Conservation (phyloP, 2,888 invertebrate genomes). For the Diaphora mendica region DNA sequence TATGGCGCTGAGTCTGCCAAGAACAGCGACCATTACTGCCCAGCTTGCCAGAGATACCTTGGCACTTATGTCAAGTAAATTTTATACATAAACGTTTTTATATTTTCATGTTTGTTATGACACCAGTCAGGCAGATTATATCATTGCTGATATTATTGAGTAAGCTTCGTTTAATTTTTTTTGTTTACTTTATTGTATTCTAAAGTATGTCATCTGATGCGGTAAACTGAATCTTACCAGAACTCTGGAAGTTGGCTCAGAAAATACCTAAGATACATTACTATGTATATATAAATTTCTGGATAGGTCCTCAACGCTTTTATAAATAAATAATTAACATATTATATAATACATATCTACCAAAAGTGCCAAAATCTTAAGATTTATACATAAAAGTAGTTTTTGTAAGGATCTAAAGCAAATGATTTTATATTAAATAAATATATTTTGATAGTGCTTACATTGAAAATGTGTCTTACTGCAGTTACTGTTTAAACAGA, state of each 20-base stretch:
- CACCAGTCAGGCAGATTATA: not conserved
- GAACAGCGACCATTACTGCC: constrained; percentile 77
- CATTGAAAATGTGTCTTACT: not conserved
- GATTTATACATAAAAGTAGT: not conserved
- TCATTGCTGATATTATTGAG: not conserved
- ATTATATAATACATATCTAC: not conserved
- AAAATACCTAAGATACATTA: not conserved
- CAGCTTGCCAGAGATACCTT: constrained; percentile 71
- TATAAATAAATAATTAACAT: not conserved
- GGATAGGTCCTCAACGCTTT: not conserved
- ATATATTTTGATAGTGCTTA: not conserved
- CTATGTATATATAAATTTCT: not conserved
- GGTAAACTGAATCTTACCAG: not conserved
- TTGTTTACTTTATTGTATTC: not conserved
- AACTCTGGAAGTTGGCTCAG: not conserved
- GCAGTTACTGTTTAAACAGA: not conserved
- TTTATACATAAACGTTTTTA: not conserved
- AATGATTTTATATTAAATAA: not conserved
- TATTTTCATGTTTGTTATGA: constrained; percentile 1
- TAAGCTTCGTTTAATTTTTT: not conserved
- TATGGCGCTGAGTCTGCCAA: constrained; percentile 68
- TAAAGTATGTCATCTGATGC: not conserved
- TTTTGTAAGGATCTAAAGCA: not conserved
- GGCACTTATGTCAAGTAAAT: constrained; percentile 70
- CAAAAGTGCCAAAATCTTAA: not conserved